Percentiles rank a stretch among this genome's conserved stretches.
phyloP scores from a whole-genome alignment of 2,797 vertebrate species.

The Mormyrops boulengeri region DNA sequence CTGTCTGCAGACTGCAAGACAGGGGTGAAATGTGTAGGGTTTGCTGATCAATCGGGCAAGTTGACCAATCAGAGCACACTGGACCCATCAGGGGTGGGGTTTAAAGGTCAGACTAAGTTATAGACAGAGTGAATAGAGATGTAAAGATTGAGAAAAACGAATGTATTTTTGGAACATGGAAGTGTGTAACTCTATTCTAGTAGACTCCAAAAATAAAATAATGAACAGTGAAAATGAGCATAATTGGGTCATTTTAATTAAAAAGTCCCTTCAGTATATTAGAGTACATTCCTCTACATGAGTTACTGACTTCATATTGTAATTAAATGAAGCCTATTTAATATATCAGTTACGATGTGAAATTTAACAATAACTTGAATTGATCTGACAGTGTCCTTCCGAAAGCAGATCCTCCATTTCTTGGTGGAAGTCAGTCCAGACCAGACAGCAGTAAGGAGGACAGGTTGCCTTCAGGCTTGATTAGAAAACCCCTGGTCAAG shows the following conservation, averaged over 20 bases:
- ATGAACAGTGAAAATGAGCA: too few relatives aligned
- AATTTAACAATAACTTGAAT: background rate
- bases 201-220: too few relatives aligned
- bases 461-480: background rate
- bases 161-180: background rate
- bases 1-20: too few relatives aligned
- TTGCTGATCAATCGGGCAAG: too few relatives aligned
- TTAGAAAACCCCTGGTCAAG: background rate
- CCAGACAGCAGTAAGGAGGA: background rate
- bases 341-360: background rate
- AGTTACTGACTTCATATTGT: background rate
- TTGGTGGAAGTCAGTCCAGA: background rate
- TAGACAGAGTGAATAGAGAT: background rate
- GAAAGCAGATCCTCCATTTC: background rate
- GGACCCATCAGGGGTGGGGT: background rate
- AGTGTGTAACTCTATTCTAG: too few relatives aligned
- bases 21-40: too few relatives aligned
- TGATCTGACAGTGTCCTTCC: background rate
- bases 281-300: background rate
- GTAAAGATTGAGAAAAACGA: background rate
- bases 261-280: background rate
- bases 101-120: background rate
- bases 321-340: background rate
- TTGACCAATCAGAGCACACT: too few relatives aligned
- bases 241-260: background rate